Percentiles rank a stretch among this genome's conserved stretches.
phyloP scores from a whole-genome alignment of 2,113 vertebrate genomes.

The Carassius gibelio region DNA sequence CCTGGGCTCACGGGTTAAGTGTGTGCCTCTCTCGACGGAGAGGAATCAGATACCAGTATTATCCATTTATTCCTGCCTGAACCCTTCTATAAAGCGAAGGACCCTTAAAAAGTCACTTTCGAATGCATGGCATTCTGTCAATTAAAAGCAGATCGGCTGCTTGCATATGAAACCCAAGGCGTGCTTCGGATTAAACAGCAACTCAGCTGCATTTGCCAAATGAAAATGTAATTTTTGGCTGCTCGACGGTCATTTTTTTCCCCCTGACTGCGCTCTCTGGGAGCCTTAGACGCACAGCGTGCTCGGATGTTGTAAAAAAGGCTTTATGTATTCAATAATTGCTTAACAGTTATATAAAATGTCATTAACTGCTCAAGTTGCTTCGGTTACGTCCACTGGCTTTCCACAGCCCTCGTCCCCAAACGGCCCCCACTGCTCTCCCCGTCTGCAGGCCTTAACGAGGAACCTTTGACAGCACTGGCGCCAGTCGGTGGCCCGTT shows the following conservation, averaged over 20 bases:
- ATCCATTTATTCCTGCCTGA: constrained; percentile 1
- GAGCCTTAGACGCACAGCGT: constrained; percentile 70
- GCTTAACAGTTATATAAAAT: constrained; percentile 76
- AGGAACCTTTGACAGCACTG: constrained; percentile 47
- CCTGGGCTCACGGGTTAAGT: constrained; percentile 44
- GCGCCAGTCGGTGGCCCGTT: constrained; percentile 37
- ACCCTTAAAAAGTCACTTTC: neutral
- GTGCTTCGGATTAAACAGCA: constrained; percentile 83
- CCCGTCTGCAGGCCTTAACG: constrained; percentile 43
- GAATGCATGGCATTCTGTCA: constrained; percentile 70
- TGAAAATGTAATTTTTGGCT: constrained; percentile 93
- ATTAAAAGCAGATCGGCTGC: constrained; percentile 69
- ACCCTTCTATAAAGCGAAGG: constrained; percentile 31
- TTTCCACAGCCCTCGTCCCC: constrained; percentile 57
- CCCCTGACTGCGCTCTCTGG: constrained; percentile 53
- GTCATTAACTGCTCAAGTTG: constrained; percentile 76
- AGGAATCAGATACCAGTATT: neutral
- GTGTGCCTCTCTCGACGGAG: constrained; percentile 24
- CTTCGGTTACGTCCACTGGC: constrained; percentile 65
- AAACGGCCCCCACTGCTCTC: constrained; percentile 24
- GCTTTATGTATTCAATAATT: constrained; percentile 87
- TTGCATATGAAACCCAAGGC: constrained; percentile 84
- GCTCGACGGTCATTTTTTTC: constrained; percentile 67
- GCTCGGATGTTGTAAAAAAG: constrained; percentile 81
- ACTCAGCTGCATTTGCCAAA: constrained; percentile 83